phyloP scores from a whole-genome alignment of 2,113 vertebrate species.

The Caretta caretta region DNA sequence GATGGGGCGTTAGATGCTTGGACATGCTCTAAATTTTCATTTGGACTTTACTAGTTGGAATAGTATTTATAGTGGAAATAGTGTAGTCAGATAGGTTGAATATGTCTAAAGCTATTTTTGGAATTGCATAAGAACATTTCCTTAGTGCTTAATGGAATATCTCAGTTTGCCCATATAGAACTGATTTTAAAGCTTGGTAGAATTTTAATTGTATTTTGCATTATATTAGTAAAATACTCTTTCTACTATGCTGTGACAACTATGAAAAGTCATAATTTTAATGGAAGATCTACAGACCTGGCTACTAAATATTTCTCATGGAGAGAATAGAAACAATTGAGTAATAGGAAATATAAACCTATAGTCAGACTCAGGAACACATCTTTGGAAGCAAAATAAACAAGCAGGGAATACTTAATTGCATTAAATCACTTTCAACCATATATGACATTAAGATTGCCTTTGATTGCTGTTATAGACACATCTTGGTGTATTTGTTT shows the following conservation, averaged over 20 bases:
- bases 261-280: neutral
- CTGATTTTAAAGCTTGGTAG: neutral
- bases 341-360: neutral
- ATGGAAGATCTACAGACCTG: neutral
- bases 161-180: neutral
- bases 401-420: neutral
- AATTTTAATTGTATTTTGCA: neutral
- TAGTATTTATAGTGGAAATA: neutral
- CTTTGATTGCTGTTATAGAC: neutral
- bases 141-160: neutral
- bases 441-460: neutral
- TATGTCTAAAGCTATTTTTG: neutral
- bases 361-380: neutral
- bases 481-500: slow-evolving; percentile 1
- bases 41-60: neutral
- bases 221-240: neutral
- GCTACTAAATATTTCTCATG: neutral
- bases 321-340: neutral
- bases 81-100: neutral
- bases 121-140: neutral
- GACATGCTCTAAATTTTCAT: neutral
- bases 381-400: neutral
- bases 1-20: neutral
- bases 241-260: neutral
- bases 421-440: neutral